Percentiles rank a stretch among this genome's conserved stretches.
Evolutionary conservation across 2,888 invertebrate species (phyloP).

Genomic region (Heliconius cydno): DNA sequence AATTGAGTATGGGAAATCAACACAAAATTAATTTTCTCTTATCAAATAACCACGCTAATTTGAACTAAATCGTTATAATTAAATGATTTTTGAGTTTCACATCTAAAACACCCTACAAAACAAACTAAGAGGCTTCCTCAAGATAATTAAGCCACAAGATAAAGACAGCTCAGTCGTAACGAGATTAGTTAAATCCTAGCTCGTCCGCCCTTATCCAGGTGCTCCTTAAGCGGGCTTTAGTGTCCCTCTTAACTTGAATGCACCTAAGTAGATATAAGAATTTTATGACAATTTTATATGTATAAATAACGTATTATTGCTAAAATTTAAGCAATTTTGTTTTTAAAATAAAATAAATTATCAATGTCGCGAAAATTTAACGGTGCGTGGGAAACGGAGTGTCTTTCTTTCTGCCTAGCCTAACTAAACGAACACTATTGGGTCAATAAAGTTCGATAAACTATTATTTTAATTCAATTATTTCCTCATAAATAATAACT

Average conservation of each 20-base stretch:
- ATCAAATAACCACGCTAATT: too few species aligned
- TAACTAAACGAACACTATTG: too few species aligned
- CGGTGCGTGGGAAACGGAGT: too few species aligned
- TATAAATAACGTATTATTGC: not conserved
- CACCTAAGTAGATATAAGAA: conserved; percentile 8
- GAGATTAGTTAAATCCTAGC: conserved; percentile 45
- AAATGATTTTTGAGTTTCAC: not conserved
- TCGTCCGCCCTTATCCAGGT: conserved; percentile 40
- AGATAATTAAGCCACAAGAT: conserved; percentile 26
- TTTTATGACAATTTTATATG: not conserved
- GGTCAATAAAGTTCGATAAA: too few species aligned
- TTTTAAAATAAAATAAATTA: too few species aligned
- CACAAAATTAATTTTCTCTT: too few species aligned
- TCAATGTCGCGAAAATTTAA: too few species aligned
- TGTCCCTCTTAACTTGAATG: conserved; percentile 14
- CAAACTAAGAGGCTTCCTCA: conserved; percentile 9
- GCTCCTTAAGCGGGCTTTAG: conserved; percentile 39
- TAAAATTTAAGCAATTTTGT: too few species aligned
- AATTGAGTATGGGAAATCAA: too few species aligned
- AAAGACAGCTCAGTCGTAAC: conserved; percentile 36
- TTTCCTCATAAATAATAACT: too few species aligned
- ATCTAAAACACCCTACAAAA: not conserved
- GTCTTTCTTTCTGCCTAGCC: too few species aligned
- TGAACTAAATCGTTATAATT: too few species aligned
- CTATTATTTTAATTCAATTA: not conserved